Base-by-base conservation (phyloP, 64 coral and sea anemone genomes). In the Montipora cactus region DNA sequence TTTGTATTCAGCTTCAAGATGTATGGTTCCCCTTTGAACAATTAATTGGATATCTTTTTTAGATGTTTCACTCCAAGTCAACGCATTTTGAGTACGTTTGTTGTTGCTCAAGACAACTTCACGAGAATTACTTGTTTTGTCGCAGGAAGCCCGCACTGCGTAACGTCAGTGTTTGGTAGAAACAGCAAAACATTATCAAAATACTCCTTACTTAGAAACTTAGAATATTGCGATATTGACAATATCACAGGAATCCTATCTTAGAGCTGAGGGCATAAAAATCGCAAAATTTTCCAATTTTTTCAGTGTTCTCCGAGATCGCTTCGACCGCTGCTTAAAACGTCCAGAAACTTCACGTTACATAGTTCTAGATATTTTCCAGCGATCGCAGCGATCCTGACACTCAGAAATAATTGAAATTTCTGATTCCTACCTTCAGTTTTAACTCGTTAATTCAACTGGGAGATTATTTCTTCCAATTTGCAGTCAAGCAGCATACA, bases 331-430 rank as follows among this genome's bases (percentile, higher is more conserved):
- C 25, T 25, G 25, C 25, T 25, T 25, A 25, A 25, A 21, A 19
- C 21, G 1, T 71, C 67, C 4, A 21, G 18, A 16, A 57, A 71
- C 67, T n/a, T 71, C 18, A 23, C 67, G 18, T 23, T 23, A 71
- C 67, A 23, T 71, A 71, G 67, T 23, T 71, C 67, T n/a, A n/a
- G 67, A 71, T 71, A 71, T 71, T 71, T 71, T 71, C 67, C n/a
- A 22, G 67, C 67, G 67, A 71, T 71, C 67, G 20, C 2, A 71
- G 67, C 67, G 67, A 71, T 71, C 67, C 67, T 71, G 5, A 71
- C 67, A 71, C 67, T 71, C 67, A 21, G 67, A 71, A 71, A 71
- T 28, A 71, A 71, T 19, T 71, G n/a, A 4, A 71, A 21, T 71
- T 71, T 71, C 67, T 71, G 67, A 5, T 71, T 23, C 14, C 20